Conservation (phyloP, 1,140 invertebrate species). For the Orius laevigatus region DNA sequence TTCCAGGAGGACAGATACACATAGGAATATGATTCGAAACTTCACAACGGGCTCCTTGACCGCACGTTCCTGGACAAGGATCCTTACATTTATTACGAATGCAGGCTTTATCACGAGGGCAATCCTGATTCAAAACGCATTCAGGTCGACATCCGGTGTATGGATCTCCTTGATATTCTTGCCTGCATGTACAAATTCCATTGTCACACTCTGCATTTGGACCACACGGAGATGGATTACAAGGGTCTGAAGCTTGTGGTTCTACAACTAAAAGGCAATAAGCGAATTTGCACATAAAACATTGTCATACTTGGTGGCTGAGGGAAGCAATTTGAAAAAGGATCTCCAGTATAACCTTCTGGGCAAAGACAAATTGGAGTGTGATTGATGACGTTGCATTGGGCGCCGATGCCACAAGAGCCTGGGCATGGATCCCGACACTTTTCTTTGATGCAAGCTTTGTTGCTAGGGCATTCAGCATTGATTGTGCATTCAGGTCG, state of each 20-base stretch:
- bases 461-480: slow-evolving; percentile 47
- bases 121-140: slow-evolving; percentile 54
- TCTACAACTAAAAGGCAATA: slow-evolving; percentile 31
- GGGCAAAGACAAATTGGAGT: slow-evolving; percentile 35
- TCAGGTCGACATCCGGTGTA: slow-evolving; percentile 53
- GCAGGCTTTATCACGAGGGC: slow-evolving; percentile 50
- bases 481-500: slow-evolving; percentile 54
- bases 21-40: slow-evolving; percentile 28
- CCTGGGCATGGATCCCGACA: slow-evolving; percentile 60
- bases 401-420: slow-evolving; percentile 42
- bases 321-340: slow-evolving; percentile 35
- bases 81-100: slow-evolving; percentile 55
- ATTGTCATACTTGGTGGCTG: slow-evolving; percentile 28
- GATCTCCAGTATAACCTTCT: slow-evolving; percentile 36
- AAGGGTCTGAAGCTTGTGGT: slow-evolving; percentile 19
- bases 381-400: slow-evolving; percentile 38
- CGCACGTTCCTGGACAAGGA: slow-evolving; percentile 34
- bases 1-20: slow-evolving; percentile 30
- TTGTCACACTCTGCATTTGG: slow-evolving; percentile 42
- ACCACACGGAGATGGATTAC: slow-evolving; percentile 48
- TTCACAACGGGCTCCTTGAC: slow-evolving; percentile 26
- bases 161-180: slow-evolving; percentile 52
- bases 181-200: slow-evolving; percentile 49
- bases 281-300: slow-evolving; percentile 20
- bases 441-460: slow-evolving; percentile 50